phyloP scores from a whole-genome alignment of 92 coral and sea anemone species.

The Galaxea fascicularis region DNA sequence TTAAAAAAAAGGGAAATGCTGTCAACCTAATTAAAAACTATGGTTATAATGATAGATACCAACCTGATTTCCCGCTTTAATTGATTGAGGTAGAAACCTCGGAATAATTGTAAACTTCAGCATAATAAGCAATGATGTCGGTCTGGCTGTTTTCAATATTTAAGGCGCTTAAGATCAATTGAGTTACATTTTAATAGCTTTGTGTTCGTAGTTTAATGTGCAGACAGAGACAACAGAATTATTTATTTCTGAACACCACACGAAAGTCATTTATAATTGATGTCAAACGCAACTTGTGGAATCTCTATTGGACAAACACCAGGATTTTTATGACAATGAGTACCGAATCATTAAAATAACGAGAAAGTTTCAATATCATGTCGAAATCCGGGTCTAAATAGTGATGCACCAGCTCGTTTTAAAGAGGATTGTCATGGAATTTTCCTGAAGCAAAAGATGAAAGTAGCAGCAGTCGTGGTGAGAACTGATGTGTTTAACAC shows the following conservation, averaged over 20 bases:
- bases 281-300: not conserved
- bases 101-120: not conserved
- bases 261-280: conserved; percentile 5
- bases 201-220: not conserved
- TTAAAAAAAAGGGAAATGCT: too few relatives aligned
- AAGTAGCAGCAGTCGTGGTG: not conserved
- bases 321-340: too few relatives aligned
- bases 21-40: not conserved
- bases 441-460: conserved; percentile 16
- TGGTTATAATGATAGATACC: too few relatives aligned
- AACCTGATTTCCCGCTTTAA: too few relatives aligned
- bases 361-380: too few relatives aligned
- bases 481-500: not conserved
- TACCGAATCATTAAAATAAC: too few relatives aligned
- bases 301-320: not conserved
- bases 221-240: not conserved
- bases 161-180: not conserved
- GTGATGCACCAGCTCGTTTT: not conserved
- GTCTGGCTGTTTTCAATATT: not conserved
- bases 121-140: not conserved
- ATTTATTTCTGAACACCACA: not conserved
- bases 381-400: too few relatives aligned
- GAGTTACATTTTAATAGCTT: not conserved
- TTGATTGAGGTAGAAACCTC: not conserved
- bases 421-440: conserved; percentile 3